These are phyloP conservation scores for Xestobium rufovillosum DNA, from an alignment of 2,888 invertebrate species.

Conservation along the genomic window DNA sequence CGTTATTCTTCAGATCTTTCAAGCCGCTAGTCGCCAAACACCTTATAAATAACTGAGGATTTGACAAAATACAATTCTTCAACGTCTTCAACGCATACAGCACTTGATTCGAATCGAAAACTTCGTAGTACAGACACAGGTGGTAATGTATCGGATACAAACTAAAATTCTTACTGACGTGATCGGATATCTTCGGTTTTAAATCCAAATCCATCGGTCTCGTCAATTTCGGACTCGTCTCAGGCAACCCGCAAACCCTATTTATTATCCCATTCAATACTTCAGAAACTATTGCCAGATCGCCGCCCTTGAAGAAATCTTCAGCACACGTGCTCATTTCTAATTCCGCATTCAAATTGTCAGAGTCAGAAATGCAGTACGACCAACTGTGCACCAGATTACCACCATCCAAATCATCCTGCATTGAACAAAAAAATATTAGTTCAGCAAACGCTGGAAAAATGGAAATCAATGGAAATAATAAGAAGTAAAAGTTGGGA, in stretches of 20 bases:
- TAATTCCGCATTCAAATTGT: constrained; percentile 42
- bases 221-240: constrained; percentile 20
- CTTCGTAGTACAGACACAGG: constrained; percentile 71
- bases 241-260: constrained; percentile 41
- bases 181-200: constrained; percentile 28
- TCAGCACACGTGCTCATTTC: constrained; percentile 58
- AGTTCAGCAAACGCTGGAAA: too few species aligned
- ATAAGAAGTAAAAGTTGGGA: too few species aligned
- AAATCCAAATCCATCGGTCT: constrained; percentile 33
- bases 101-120: constrained; percentile 67
- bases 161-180: constrained; percentile 34
- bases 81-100: constrained; percentile 68
- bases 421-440: too few species aligned
- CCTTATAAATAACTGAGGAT: constrained; percentile 65
- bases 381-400: constrained; percentile 52
- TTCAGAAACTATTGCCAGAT: constrained; percentile 47
- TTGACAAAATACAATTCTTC: constrained; percentile 62
- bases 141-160: constrained; percentile 77
- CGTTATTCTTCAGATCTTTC: constrained; percentile 47
- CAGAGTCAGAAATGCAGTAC: constrained; percentile 42
- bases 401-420: constrained; percentile 42
- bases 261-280: constrained; percentile 53
- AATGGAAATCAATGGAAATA: too few species aligned
- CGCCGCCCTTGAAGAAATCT: constrained; percentile 53
- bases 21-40: constrained; percentile 68